Base-by-base conservation (phyloP, 2,888 invertebrate genomes). In the Archips crataeganus region DNA sequence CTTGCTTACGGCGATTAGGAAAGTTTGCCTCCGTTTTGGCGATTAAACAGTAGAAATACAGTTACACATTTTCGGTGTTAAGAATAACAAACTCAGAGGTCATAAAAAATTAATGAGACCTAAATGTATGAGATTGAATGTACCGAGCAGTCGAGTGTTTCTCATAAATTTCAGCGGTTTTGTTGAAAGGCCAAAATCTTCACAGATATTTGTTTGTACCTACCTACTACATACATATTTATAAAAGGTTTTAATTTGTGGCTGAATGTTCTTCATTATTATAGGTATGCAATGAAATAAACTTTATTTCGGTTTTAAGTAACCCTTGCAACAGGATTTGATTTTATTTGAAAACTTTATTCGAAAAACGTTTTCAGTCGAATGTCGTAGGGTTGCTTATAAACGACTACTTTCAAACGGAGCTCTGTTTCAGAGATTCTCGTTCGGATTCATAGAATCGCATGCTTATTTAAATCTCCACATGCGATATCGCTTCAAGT, bases 1-100 rank as follows among this genome's bases (percentile, higher is more conserved):
- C 63, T 70, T 70, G 70, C 63, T 70, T 63, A 64, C 54, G 70
- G 70, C 63, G 54, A 70, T 70, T 70, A 70, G 45, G 63, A 64
- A 70, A 70, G 70, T 70, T 63, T 57, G 62, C 45, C n/a, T 70
- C 23, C 47, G 63, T 57, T 70, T 57, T 34, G 15, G 45, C 45
- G 47, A 57, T 70, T 63, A 54, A 45, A 57, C 34, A 57, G 32
- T 45, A 47, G 45, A 47, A 64, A 59, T 63, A 64, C 57, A 32
- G 57, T 32, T 57, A 11, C 10, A 57, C 57, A 32, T 57, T 57
- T 57, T 32, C 6, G 8, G 32, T 45, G 23, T 5, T 54, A 54
- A 15, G 15, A 54, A 54, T 6, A 54, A 54, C 54, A 54, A 54
- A 15, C 23, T 15, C 23, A 9, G 54, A 3, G 8, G 23, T 23